phyloP scores from a whole-genome alignment of 2,113 vertebrate genomes.

The Megaceryle torquata region DNA sequence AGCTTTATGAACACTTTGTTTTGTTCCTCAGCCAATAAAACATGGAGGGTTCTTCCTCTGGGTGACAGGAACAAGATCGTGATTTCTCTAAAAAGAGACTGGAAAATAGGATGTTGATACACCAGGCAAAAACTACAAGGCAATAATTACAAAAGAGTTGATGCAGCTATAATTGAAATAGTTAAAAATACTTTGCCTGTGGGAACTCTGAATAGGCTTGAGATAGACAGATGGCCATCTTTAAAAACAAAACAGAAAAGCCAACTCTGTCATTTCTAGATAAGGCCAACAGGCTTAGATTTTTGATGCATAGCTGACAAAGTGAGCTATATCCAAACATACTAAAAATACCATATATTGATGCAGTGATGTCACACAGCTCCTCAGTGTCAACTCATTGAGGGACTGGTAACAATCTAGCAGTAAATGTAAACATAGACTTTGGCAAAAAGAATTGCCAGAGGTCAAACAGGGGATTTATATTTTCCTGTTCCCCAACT shows the following conservation, averaged over 20 bases:
- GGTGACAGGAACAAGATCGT: background rate
- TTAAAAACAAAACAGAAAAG: slow-evolving; percentile 12
- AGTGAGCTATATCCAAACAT: background rate
- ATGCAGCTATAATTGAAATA: slow-evolving; percentile 37
- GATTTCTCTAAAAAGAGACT: slow-evolving; percentile 7
- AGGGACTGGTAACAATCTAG: background rate
- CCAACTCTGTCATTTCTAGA: background rate
- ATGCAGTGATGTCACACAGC: background rate
- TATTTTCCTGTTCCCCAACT: background rate
- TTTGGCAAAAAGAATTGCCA: background rate
- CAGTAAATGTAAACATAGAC: background rate
- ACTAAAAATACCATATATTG: background rate
- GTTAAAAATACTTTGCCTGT: slow-evolving; percentile 53
- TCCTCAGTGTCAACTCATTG: background rate
- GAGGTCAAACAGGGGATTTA: background rate
- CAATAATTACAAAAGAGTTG: slow-evolving; percentile 14
- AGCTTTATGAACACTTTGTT: background rate
- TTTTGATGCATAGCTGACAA: slow-evolving; percentile 1
- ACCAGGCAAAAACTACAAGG: background rate
- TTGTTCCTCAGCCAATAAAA: background rate
- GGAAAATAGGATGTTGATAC: background rate
- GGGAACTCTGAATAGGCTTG: background rate
- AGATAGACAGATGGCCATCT: slow-evolving; percentile 26
- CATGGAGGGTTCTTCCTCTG: background rate
- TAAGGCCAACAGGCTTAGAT: background rate